Conservation (phyloP, 2,797 vertebrate species). For the Paratrypauchen microcephalus region DNA sequence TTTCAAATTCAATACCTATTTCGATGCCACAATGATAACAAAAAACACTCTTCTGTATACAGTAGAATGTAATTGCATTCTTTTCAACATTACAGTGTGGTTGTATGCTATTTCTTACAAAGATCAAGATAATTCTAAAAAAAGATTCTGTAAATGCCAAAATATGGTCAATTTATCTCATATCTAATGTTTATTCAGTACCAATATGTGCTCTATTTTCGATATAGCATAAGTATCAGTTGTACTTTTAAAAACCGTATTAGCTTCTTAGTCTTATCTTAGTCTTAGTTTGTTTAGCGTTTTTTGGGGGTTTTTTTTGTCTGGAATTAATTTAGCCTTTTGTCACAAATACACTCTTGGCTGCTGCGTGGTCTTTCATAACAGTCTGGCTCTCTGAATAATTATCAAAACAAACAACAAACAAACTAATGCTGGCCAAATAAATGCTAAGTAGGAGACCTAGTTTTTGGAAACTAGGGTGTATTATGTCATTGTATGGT, state of each 20-base stretch:
- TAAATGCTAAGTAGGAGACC: background rate
- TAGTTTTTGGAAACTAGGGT: background rate
- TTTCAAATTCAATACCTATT: background rate
- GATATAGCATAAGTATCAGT: background rate
- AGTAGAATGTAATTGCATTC: conserved; percentile 2
- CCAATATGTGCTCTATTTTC: too few relatives aligned
- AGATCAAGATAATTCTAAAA: too few relatives aligned
- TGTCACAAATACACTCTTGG: conserved; percentile 22
- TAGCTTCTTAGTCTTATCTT: conserved; percentile 31
- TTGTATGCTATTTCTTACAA: too few relatives aligned
- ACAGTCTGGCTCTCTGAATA: background rate
- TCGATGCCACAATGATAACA: background rate
- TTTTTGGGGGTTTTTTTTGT: conserved; percentile 15
- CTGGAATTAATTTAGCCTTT: conserved; percentile 31
- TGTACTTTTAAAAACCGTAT: background rate
- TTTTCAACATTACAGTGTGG: too few relatives aligned
- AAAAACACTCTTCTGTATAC: background rate
- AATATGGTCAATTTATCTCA: too few relatives aligned
- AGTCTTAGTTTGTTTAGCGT: conserved; percentile 24
- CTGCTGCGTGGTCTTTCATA: background rate
- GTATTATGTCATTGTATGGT: conserved; percentile 12
- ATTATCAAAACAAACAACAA: background rate
- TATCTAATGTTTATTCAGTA: too few relatives aligned
- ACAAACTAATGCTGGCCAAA: background rate
- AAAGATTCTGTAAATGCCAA: too few relatives aligned